Conservation (phyloP, 2,888 invertebrate genomes). For the Coenonympha arcania region DNA sequence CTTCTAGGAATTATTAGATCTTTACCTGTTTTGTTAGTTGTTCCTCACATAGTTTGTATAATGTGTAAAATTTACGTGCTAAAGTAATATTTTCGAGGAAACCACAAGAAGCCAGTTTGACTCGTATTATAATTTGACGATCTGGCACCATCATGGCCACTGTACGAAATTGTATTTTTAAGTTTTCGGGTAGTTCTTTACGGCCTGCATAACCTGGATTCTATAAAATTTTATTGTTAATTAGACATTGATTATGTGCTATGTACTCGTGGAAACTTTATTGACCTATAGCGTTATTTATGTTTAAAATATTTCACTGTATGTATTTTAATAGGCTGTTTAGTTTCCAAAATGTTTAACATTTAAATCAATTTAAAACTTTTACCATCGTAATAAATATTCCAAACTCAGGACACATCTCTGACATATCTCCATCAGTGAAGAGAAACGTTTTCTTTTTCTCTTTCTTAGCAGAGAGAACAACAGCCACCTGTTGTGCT, state of each 20-base stretch:
- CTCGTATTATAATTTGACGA: slow-evolving; percentile 95
- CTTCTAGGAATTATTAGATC: too few species aligned
- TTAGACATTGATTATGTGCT: too few species aligned
- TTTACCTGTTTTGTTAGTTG: slow-evolving; percentile 94
- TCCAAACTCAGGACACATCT: slow-evolving; percentile 96
- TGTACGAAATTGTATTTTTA: slow-evolving; percentile 97
- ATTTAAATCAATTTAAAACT: neutral
- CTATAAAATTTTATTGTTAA: slow-evolving; percentile 57
- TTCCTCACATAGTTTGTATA: slow-evolving; percentile 97
- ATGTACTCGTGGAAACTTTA: too few species aligned
- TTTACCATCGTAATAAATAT: slow-evolving; percentile 96
- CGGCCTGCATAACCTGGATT: slow-evolving; percentile 98
- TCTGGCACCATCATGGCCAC: slow-evolving; percentile 99
- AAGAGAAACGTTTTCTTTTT: slow-evolving; percentile 92
- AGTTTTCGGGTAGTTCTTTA: slow-evolving; percentile 95
- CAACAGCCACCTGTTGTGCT: slow-evolving; percentile 96
- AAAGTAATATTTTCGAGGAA: slow-evolving; percentile 96
- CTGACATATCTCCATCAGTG: slow-evolving; percentile 94
- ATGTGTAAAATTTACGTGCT: slow-evolving; percentile 95
- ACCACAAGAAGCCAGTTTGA: slow-evolving; percentile 96
- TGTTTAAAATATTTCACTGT: too few species aligned
- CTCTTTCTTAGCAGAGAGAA: slow-evolving; percentile 93
- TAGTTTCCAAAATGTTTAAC: too few species aligned
- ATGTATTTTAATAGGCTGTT: too few species aligned
- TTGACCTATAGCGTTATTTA: too few species aligned